These are phyloP conservation scores for Coreoperca whiteheadi DNA, from an alignment of 2,113 vertebrate genomes.

Conservation along the genomic window DNA sequence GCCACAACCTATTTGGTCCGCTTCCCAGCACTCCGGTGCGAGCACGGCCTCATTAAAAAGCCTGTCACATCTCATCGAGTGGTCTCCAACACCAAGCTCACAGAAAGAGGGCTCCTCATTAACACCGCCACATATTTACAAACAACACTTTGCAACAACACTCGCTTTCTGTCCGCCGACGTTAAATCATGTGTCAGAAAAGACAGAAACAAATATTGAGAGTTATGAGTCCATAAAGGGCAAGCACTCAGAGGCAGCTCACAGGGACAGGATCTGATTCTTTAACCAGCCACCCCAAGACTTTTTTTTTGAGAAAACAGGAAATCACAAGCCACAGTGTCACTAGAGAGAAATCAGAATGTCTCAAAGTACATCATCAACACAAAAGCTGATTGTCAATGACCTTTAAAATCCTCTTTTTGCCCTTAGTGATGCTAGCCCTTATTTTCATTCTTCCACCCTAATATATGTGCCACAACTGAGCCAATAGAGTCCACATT, in stretches of 20 bases:
- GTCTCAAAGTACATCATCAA: neutral
- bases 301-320: neutral
- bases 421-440: neutral
- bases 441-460: constrained; percentile 9
- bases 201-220: neutral
- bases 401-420: too few relatives aligned
- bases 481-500: constrained; percentile 17
- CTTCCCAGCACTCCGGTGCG: constrained; percentile 87
- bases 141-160: too few relatives aligned
- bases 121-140: constrained; percentile 92
- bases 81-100: constrained; percentile 74
- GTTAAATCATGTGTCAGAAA: constrained; percentile 3
- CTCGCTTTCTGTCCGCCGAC: neutral
- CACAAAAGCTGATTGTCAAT: constrained; percentile 19
- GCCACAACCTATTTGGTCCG: constrained; percentile 86
- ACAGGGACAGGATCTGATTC: neutral
- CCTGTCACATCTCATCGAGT: constrained; percentile 87
- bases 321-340: neutral
- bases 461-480: constrained; percentile 3
- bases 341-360: neutral
- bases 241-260: neutral
- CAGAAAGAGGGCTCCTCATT: constrained; percentile 85
- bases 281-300: too few relatives aligned
- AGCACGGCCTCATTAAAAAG: constrained; percentile 76
- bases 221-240: neutral